Percentiles rank a stretch among this genome's conserved stretches.
Evolutionary conservation across 2,888 invertebrate genomes (phyloP).

Genomic region (Caenorhabditis plicata): DNA sequence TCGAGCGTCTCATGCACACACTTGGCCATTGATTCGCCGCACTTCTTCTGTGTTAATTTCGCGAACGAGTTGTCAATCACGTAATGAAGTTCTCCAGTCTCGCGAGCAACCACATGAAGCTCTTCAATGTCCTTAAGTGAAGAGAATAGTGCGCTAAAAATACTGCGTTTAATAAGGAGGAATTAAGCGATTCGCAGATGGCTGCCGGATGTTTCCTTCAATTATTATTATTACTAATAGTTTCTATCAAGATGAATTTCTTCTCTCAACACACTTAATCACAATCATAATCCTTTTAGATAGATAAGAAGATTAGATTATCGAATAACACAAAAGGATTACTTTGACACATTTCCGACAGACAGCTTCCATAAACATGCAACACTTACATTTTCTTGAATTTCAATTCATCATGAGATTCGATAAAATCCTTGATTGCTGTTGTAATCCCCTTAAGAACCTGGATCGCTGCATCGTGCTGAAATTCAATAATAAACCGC

Average conservation of each 20-base stretch:
- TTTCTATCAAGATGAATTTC: too few species aligned
- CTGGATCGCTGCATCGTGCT: conserved; percentile 39
- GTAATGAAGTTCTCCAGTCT: conserved; percentile 44
- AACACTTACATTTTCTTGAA: conserved; percentile 48
- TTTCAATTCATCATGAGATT: conserved; percentile 19
- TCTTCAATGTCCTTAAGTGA: conserved; percentile 48
- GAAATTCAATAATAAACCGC: conserved; percentile 7
- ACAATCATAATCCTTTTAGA: too few species aligned
- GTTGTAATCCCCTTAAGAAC: conserved; percentile 33
- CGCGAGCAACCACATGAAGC: conserved; percentile 34
- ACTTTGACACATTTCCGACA: too few species aligned
- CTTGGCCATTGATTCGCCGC: conserved; percentile 17
- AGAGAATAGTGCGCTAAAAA: conserved; percentile 47
- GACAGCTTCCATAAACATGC: not conserved
- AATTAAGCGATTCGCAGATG: too few species aligned
- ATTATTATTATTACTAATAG: too few species aligned
- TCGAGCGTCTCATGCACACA: conserved; percentile 36
- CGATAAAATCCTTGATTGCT: conserved; percentile 24
- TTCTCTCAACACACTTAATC: too few species aligned
- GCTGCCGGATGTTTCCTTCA: too few species aligned
- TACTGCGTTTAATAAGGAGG: not conserved
- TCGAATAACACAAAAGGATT: too few species aligned
- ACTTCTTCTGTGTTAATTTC: conserved; percentile 15
- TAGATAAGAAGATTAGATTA: too few species aligned
- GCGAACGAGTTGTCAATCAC: conserved; percentile 47